Evolutionary conservation across 2,113 vertebrate species (phyloP).

Genomic region (Serinus canaria): DNA sequence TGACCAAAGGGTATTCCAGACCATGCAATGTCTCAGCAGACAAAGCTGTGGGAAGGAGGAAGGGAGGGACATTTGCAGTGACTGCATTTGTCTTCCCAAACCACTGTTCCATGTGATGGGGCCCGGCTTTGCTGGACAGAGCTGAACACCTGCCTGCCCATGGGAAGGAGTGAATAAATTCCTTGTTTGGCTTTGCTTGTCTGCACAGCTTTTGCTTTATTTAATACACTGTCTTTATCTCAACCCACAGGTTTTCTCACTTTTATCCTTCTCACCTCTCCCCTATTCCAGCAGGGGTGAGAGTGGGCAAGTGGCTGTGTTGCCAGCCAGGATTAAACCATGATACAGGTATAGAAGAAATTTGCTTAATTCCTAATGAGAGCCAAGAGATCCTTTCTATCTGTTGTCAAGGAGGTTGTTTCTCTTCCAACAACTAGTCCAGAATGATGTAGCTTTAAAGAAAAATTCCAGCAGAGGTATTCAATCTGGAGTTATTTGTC

Average conservation of each 20-base stretch:
- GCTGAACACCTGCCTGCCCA: not conserved
- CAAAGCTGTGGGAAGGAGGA: not conserved
- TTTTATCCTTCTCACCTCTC: not conserved
- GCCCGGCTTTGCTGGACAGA: not conserved
- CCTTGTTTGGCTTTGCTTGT: not conserved
- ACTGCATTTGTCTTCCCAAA: not conserved
- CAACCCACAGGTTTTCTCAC: not conserved
- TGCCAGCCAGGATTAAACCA: not conserved
- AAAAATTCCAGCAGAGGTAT: conserved; percentile 50
- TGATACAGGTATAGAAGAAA: not conserved
- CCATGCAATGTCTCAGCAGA: not conserved
- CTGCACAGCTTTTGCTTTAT: not conserved
- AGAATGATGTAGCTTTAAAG: conserved; percentile 15
- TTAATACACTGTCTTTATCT: not conserved
- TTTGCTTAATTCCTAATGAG: not conserved
- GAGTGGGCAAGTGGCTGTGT: not conserved
- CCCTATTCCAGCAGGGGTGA: fast-evolving
- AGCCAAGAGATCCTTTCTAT: not conserved
- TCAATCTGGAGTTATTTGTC: conserved; percentile 49
- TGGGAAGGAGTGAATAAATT: not conserved
- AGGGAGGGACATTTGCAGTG: not conserved
- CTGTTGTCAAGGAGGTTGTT: conserved; percentile 7
- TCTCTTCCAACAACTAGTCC: conserved; percentile 21
- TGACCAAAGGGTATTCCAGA: not conserved
- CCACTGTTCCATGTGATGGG: not conserved